Base-by-base conservation (phyloP, 2,113 vertebrate genomes). In the Melozone crissalis region DNA sequence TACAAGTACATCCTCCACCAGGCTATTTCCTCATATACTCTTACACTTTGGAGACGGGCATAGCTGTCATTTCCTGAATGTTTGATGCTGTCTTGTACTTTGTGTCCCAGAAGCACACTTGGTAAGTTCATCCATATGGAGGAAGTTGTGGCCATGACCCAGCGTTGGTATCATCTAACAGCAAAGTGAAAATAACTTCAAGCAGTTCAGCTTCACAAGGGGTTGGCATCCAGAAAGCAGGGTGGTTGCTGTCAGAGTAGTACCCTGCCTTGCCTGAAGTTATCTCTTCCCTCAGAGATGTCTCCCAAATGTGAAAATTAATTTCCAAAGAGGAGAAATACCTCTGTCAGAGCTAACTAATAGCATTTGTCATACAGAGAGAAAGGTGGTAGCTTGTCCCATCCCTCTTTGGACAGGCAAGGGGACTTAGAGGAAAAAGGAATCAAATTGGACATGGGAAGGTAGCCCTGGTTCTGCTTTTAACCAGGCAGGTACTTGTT, bases 181-280 rank as follows among this genome's bases (percentile, higher is more conserved):
- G 84, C 69, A 82, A 96, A 80, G 88, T 94, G 93, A 93, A 97
- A 97, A 97, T 96, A 96, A 46, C 78, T 95, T 87, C 26, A 59
- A 85, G 41, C 43, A 63, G 33, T 66, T 51, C 9, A 51, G 37
- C 87, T 81, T 80, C 86, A 69, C n/a, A 55, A 16, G 14, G 41
- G 3, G 4, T 10, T 71, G 76, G 13, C 22, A 77, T 71, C 39
- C 31, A 88, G 51, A 88, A 62, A 67, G 31, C 30, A 49, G 6
- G 27, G 28, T 82, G 15, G 14, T 31, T 80, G 22, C 49, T 87
- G 61, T 69, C 1, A 7, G 63, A 71, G 10, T 14, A 52, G 35
- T 43, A 71, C 3, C 7, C 31, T 1, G 0, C 23, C 3, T 5
- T 65, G 54, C 14, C 31, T 46, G 30, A 6, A 15, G 18, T 55